A percentile compares a stretch with the other conserved stretches of the same genome.
phyloP scores from a whole-genome alignment of 2,797 vertebrate genomes.

The Anguilla marmorata region DNA sequence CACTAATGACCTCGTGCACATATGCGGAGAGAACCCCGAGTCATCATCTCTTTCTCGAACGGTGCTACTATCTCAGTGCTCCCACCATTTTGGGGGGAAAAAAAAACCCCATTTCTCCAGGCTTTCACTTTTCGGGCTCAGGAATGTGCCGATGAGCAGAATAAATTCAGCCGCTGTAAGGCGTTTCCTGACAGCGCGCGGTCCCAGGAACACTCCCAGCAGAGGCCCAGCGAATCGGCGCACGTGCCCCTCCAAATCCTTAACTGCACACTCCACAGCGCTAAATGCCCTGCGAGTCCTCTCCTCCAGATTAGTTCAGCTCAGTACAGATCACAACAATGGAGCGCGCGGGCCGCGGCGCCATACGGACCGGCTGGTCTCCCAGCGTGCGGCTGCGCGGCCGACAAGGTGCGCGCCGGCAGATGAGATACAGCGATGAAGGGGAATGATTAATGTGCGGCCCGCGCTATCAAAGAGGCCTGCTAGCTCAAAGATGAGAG shows the following conservation, averaged over 20 bases:
- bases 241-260: neutral
- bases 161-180: neutral
- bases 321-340: neutral
- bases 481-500: slow-evolving; percentile 58
- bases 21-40: neutral
- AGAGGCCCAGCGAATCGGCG: neutral
- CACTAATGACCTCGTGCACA: slow-evolving; percentile 25
- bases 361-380: slow-evolving; percentile 5
- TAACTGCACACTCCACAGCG: neutral
- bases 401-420: slow-evolving; percentile 32
- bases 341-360: neutral
- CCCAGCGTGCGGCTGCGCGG: slow-evolving; percentile 4
- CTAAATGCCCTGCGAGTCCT: neutral
- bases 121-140: neutral
- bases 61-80: neutral
- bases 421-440: slow-evolving; percentile 48
- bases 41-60: slow-evolving; percentile 9
- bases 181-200: neutral
- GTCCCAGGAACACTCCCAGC: neutral
- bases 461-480: slow-evolving; percentile 55
- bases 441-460: slow-evolving; percentile 58
- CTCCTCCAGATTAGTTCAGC: slow-evolving; percentile 12
- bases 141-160: slow-evolving; percentile 4
- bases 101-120: neutral
- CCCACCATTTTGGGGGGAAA: neutral